Percentiles rank a stretch among this genome's conserved stretches.
These are phyloP conservation scores for Solen grandis DNA, from an alignment of 1,140 invertebrate genomes.

Conservation along the genomic window DNA sequence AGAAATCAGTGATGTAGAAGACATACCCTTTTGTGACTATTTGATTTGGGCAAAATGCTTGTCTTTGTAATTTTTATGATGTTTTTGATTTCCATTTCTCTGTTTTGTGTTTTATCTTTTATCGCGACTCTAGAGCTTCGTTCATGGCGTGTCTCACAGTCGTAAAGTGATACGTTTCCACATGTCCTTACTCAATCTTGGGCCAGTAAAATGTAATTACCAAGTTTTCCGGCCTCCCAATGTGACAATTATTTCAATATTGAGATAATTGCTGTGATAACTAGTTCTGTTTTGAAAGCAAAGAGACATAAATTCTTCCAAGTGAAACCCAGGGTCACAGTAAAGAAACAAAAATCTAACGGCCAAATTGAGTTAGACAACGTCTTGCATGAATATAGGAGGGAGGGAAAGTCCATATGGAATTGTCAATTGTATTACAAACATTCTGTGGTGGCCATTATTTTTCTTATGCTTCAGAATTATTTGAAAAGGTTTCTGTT, in stretches of 20 bases:
- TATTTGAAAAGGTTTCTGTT: constrained; percentile 18
- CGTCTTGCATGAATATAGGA: constrained; percentile 35
- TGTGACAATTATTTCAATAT: constrained; percentile 43
- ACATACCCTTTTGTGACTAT: no score
- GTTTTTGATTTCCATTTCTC: neutral
- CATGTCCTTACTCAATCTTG: no score
- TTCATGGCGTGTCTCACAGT: no score
- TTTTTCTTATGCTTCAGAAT: constrained; percentile 33
- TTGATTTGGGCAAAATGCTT: neutral
- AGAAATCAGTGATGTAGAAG: no score
- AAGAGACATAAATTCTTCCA: constrained; percentile 21
- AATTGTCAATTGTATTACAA: constrained; percentile 41
- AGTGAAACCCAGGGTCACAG: neutral
- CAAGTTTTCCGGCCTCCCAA: neutral
- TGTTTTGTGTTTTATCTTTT: neutral
- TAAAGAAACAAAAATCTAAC: constrained; percentile 4
- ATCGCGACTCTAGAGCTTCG: neutral
- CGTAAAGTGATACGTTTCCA: no score
- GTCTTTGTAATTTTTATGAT: neutral
- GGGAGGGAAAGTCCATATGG: constrained; percentile 9
- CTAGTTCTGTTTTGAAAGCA: constrained; percentile 26
- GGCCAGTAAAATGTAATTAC: constrained; percentile 24
- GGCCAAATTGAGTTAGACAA: constrained; percentile 22
- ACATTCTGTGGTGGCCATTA: constrained; percentile 41
- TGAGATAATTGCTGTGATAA: constrained; percentile 36